phyloP scores from a whole-genome alignment of 2,113 vertebrate genomes.

The Urocynchramus pylzowi region DNA sequence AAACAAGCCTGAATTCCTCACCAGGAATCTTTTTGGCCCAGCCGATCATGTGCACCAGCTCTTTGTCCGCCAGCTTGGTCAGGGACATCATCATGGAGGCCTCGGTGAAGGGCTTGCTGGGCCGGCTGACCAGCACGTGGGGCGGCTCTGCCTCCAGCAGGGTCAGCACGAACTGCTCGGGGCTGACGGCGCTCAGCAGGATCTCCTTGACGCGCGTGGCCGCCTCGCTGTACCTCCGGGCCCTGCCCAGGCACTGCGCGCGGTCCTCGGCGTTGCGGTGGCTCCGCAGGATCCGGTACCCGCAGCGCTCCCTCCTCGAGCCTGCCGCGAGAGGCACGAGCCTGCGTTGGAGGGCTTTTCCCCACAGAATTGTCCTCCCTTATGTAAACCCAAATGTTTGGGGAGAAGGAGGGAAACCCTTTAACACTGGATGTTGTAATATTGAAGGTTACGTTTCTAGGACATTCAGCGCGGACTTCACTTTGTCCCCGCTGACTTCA shows the following conservation, averaged over 20 bases:
- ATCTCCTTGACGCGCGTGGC: conserved; percentile 34
- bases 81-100: conserved; percentile 97
- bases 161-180: conserved; percentile 87
- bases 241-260: conserved; percentile 54
- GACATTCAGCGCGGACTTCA: not conserved
- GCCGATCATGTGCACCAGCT: conserved; percentile 94
- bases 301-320: conserved; percentile 87
- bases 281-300: conserved; percentile 80
- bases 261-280: conserved; percentile 72
- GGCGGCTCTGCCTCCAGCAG: conserved; percentile 93
- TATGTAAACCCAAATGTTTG: not conserved
- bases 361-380: not conserved
- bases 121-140: conserved; percentile 84
- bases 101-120: conserved; percentile 90
- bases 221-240: not conserved
- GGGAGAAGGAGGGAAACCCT: not conserved
- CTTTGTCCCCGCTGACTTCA: not conserved
- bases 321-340: conserved; percentile 56
- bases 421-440: not conserved
- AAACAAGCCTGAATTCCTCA: conserved; percentile 6
- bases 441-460: not conserved
- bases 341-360: not conserved
- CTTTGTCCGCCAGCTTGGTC: conserved; percentile 94
- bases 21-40: conserved; percentile 99
- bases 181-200: conserved; percentile 71